Evolutionary conservation across 2,797 vertebrate genomes (phyloP).

Genomic region (Hipposideros larvatus): DNA sequence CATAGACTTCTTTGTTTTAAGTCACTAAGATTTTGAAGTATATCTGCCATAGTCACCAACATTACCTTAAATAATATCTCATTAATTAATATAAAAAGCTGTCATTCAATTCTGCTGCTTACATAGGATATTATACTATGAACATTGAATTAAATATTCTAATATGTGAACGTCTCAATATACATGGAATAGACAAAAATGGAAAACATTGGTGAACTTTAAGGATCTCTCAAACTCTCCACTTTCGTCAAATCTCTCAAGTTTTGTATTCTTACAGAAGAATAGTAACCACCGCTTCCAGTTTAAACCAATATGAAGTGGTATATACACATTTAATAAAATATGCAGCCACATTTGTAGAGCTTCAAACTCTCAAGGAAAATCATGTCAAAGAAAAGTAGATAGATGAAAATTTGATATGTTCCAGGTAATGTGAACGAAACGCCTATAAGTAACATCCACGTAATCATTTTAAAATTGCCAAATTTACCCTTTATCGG

Average conservation of each 20-base stretch:
- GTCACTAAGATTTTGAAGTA: background rate
- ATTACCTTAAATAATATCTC: background rate
- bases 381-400: background rate
- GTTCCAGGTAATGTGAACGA: constrained; percentile 15
- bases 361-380: background rate
- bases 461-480: background rate
- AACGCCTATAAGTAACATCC: background rate
- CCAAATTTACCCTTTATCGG: background rate
- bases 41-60: background rate
- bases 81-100: background rate
- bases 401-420: background rate
- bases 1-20: background rate
- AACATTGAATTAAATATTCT: background rate
- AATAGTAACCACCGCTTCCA: background rate
- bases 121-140: background rate
- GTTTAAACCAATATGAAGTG: background rate
- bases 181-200: background rate
- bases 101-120: background rate
- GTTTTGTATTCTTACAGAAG: background rate
- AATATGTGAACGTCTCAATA: background rate
- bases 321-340: background rate
- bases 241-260: background rate
- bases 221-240: background rate
- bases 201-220: background rate
- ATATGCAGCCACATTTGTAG: background rate